These are phyloP conservation scores for Chitala chitala DNA, from an alignment of 2,113 vertebrate species.

Conservation along the genomic window DNA sequence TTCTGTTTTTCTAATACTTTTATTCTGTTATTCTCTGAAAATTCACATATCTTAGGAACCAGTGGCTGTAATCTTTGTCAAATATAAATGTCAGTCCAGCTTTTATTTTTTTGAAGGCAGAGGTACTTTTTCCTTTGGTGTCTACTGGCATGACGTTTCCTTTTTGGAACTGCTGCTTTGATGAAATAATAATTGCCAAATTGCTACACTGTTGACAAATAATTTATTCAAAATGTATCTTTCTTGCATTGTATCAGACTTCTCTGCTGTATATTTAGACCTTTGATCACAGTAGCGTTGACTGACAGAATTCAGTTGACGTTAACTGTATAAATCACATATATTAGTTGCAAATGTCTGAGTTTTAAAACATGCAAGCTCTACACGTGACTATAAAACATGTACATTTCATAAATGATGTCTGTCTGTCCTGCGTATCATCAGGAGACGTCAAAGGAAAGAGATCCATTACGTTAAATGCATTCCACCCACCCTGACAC, in stretches of 20 bases:
- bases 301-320: slow-evolving; percentile 2
- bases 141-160: too few species aligned
- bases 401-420: not conserved
- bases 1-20: not conserved
- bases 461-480: too few species aligned
- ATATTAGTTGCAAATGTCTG: not conserved
- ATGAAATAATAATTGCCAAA: too few species aligned
- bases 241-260: not conserved
- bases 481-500: too few species aligned
- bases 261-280: not conserved
- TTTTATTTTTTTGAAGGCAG: not conserved
- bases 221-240: not conserved
- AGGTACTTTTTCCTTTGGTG: too few species aligned
- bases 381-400: not conserved
- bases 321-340: not conserved
- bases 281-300: not conserved
- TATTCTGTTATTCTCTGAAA: not conserved
- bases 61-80: not conserved
- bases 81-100: not conserved
- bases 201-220: not conserved
- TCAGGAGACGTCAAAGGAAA: too few species aligned
- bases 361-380: not conserved
- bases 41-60: not conserved
- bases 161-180: too few species aligned
- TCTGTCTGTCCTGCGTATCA: not conserved